A percentile compares a stretch with the other conserved stretches of the same genome.
phyloP scores from a whole-genome alignment of 2,888 invertebrate genomes.

The Tetragnatha montana region DNA sequence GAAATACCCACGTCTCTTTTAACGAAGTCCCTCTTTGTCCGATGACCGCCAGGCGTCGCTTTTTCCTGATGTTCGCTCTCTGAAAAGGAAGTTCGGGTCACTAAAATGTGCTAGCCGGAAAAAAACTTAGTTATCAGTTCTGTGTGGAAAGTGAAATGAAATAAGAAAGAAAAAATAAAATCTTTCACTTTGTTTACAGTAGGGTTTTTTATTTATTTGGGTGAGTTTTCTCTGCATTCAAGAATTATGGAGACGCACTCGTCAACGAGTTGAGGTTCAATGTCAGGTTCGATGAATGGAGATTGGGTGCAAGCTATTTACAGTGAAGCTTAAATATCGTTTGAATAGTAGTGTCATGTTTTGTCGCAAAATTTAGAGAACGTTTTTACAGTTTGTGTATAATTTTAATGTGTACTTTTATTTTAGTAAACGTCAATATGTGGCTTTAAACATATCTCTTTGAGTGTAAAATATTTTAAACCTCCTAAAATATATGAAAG shows the following conservation, averaged over 20 bases:
- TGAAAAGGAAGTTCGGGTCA: constrained; percentile 52
- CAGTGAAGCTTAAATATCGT: too few species aligned
- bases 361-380: too few species aligned
- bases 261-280: constrained; percentile 30
- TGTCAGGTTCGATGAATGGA: neutral
- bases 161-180: neutral
- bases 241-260: constrained; percentile 26
- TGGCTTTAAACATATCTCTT: too few species aligned
- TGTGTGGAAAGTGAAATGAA: constrained; percentile 13
- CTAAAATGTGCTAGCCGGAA: constrained; percentile 16
- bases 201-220: constrained; percentile 34
- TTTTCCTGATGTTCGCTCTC: constrained; percentile 39
- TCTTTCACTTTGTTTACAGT: constrained; percentile 27
- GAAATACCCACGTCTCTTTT: constrained; percentile 38
- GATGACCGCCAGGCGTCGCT: constrained; percentile 60
- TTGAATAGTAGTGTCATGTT: too few species aligned
- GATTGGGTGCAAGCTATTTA: neutral
- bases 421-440: too few species aligned
- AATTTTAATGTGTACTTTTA: too few species aligned
- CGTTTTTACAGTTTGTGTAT: too few species aligned
- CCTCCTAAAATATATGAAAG: too few species aligned
- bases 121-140: constrained; percentile 18
- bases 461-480: too few species aligned
- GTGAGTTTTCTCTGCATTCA: neutral
- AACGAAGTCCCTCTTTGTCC: constrained; percentile 53